Base-by-base conservation (phyloP, 2,888 invertebrate species). In the Luperina testacea region DNA sequence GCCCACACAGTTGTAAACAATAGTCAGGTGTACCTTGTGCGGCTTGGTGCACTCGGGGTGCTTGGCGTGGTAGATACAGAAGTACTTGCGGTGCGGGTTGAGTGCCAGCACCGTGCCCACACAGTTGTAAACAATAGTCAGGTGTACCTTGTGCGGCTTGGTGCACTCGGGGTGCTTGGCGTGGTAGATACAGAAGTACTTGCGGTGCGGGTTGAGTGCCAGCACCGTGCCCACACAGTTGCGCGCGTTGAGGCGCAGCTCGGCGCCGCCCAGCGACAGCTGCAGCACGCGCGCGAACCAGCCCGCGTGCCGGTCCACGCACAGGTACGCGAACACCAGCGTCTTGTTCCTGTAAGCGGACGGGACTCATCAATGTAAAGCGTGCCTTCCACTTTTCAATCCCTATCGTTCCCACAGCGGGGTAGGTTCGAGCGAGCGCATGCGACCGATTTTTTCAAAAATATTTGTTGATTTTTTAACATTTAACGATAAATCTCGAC, bases 121-220 rank as follows among this genome's bases (percentile, higher is more conserved):
- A 38, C 38, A 38, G 38, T 38, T 38, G 38, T 38, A 38, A 38
- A 38, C 38, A 38, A 38, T 45, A 45, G 45, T 45, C 11, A 9
- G 11, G 45, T 45, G 9, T 45, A 45, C 45, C 45, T 45, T 98
- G 75, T 97, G 97, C 69, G 98, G 97, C 90, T 97, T 97, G 86
- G 97, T 96, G 80, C 97, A 97, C 96, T 99, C 99, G 1, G 98
- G 98, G 95, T 99, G 99, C 95, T 99, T 99, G 78, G 99, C 99
- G 97, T 99, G 99, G 97, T 99, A 99, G 97, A 99, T 99, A 95
- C 99, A 99, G 97, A 99, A 99, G 97, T 99, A 99, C 96, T 99
- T 99, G 85, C 99, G 97, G 96, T 99, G 99, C 45, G 99, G 99
- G 96, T 99, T 99, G 85, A 99, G 97, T 2, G 99, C 98, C 70